Conservation (phyloP, 1,140 invertebrate genomes). For the Leptopilina boulardi region DNA sequence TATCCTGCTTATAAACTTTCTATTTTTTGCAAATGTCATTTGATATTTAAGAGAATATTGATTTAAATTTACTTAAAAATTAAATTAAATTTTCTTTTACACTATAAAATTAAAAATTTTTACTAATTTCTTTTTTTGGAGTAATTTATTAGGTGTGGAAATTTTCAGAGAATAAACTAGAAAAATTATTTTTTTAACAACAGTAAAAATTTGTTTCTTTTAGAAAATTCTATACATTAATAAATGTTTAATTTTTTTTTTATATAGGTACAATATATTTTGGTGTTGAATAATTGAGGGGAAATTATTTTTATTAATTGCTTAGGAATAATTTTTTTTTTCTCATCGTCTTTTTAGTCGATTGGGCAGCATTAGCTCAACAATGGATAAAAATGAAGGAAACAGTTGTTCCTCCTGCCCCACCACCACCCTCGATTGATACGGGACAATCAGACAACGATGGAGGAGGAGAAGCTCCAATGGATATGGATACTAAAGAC, state of each 20-base stretch:
- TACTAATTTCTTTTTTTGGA: too few species aligned
- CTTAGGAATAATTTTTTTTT: constrained; percentile 26
- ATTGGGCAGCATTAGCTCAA: constrained; percentile 96
- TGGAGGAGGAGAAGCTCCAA: constrained; percentile 88
- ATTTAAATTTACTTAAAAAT: too few species aligned
- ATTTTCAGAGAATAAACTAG: too few species aligned
- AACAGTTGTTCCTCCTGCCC: constrained; percentile 77
- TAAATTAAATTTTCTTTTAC: too few species aligned
- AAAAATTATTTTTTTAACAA: too few species aligned
- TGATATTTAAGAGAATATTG: too few species aligned
- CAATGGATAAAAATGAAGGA: constrained; percentile 99
- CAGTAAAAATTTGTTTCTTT: too few species aligned
- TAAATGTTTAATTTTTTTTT: too few species aligned
- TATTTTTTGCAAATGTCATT: background rate
- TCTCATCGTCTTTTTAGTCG: constrained; percentile 79
- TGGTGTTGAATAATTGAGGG: background rate
- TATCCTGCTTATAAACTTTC: background rate
- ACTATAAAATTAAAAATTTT: too few species aligned
- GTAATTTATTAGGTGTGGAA: too few species aligned
- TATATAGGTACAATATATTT: too few species aligned
- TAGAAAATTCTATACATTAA: too few species aligned
- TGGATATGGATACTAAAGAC: constrained; percentile 88
- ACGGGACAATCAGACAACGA: constrained; percentile 55
- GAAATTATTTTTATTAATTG: background rate
- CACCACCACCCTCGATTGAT: constrained; percentile 74